Evolutionary conservation across 2,888 invertebrate genomes (phyloP), one percentile per base, ranked within the genome.

Genomic region (Calliphora vomitoria): DNA sequence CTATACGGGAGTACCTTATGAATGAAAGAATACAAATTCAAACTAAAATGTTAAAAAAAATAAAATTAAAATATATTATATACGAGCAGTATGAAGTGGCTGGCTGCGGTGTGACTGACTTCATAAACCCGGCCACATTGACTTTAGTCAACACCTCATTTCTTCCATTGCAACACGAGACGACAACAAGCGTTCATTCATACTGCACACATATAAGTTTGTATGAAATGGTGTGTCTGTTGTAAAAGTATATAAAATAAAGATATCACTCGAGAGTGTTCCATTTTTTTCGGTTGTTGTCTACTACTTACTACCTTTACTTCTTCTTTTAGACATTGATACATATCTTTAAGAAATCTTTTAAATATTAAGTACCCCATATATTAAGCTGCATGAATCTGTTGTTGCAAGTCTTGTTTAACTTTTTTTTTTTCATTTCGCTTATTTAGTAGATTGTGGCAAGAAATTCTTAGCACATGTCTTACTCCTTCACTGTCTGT

Each of bases 281-380:
- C 10, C 3, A 6, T 15, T 60, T 58, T 79, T 41, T 53, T 25
- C 38, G 25, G 20, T 44, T 78, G 15, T 66, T 41, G 20, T 60
- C 58, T 66, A 35, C 47, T 55, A 20, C 35, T 58, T 66, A 60
- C 60, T 58, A 38, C 18, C 68, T 68, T 60, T 44, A 78, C 38
- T 18, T 10, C 47, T 58, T 50, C 47, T 66, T 72, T 72, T 44
- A 78, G 47, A 71, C 72, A 74, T 11, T 84, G 81, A 84, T 82
- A 66, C 78, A 82, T 84, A 87, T 87, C 81, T 84, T 66, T 35
- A 71, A 55, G 66, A 87, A 78, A 84, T 74, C 60, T 60, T 60
- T 85, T 55, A 68, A 74, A 74, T 81, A 81, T 71, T 72, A 68
- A 82, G 71, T 78, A 41, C 50, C 55, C 75, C 71, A 78, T 87